A percentile compares a stretch with the other conserved stretches of the same genome.
These are phyloP conservation scores for Odobenus rosmarus DNA, from an alignment of 2,113 vertebrate species.

Conservation along the genomic window DNA sequence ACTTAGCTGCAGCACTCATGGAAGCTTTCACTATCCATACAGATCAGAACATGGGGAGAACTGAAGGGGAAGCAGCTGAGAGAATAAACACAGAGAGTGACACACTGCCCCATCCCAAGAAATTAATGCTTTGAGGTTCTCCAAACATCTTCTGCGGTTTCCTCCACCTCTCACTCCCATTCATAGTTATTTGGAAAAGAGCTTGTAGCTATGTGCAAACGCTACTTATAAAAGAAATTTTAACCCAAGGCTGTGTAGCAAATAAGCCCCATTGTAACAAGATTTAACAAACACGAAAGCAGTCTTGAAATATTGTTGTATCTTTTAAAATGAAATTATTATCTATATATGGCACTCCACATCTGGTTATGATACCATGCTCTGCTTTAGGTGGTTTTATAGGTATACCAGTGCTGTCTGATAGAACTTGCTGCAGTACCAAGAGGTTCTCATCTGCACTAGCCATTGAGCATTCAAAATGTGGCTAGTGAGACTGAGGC, in stretches of 20 bases:
- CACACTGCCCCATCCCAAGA: background rate
- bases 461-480: background rate
- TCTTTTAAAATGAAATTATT: slow-evolving; percentile 64
- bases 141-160: background rate
- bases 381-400: background rate
- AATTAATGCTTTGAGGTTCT: background rate
- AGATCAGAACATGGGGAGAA: background rate
- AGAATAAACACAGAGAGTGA: background rate
- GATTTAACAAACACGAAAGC: slow-evolving; percentile 61
- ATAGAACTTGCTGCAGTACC: background rate
- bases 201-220: slow-evolving; percentile 51
- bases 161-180: background rate
- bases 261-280: slow-evolving; percentile 52
- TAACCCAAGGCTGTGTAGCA: slow-evolving; percentile 20
- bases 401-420: background rate
- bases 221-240: slow-evolving; percentile 51
- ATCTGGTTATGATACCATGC: slow-evolving; percentile 43
- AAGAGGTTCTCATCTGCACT: background rate
- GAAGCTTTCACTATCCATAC: background rate
- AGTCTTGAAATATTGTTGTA: slow-evolving; percentile 65
- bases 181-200: slow-evolving; percentile 35
- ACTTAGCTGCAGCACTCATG: background rate
- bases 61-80: background rate
- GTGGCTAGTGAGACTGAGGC: background rate
- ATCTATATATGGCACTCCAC: slow-evolving; percentile 38